Conservation (phyloP, 2,888 invertebrate genomes). For the Acanthosepion esculentum region DNA sequence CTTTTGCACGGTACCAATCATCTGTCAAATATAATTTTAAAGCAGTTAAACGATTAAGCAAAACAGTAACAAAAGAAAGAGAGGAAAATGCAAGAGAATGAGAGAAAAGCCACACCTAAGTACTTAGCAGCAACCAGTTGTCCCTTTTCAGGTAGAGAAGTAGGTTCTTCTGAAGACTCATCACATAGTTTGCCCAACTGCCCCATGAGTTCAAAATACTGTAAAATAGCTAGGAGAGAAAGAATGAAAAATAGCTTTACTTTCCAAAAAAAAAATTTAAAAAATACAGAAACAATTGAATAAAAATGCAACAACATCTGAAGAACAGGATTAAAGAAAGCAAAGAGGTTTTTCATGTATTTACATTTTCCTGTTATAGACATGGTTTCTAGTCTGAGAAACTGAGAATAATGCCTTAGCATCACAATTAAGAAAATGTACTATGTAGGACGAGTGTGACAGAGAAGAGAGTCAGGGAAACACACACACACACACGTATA, state of each 20-base stretch:
- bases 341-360: too few relatives aligned
- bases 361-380: too few relatives aligned
- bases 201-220: not conserved
- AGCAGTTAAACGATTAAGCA: not conserved
- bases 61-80: not conserved
- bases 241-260: not conserved
- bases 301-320: not conserved
- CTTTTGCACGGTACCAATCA: constrained; percentile 41
- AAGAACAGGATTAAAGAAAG: too few relatives aligned
- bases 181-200: not conserved
- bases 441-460: too few relatives aligned
- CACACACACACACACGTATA: too few relatives aligned
- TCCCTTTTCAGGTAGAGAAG: not conserved
- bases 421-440: too few relatives aligned
- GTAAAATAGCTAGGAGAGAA: not conserved
- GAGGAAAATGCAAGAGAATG: not conserved
- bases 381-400: too few relatives aligned
- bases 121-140: not conserved
- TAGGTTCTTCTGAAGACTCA: not conserved
- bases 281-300: too few relatives aligned
- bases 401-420: too few relatives aligned
- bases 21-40: constrained; percentile 3
- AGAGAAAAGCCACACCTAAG: not conserved
- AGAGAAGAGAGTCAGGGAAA: too few relatives aligned
- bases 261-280: too few relatives aligned